phyloP scores from a whole-genome alignment of 2,113 vertebrate genomes.

The Bufo bufo region DNA sequence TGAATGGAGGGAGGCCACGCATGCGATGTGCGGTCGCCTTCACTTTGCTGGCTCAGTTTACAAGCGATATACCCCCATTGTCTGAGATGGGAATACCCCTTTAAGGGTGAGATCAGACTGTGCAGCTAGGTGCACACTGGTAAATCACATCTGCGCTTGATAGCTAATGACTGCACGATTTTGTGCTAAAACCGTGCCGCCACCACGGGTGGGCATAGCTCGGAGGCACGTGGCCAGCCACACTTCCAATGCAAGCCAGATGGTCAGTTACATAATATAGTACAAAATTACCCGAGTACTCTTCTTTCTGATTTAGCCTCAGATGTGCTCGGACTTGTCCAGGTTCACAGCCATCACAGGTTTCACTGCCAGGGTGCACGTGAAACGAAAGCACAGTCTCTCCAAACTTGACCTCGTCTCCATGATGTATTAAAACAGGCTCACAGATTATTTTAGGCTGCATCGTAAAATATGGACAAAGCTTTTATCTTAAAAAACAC shows the following conservation, averaged over 20 bases:
- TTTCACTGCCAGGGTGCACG: conserved; percentile 92
- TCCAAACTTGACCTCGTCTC: conserved; percentile 96
- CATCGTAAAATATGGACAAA: conserved; percentile 55
- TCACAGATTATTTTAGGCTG: conserved; percentile 91
- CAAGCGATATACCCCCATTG: no score
- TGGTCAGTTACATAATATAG: background rate
- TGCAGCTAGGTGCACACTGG: no score
- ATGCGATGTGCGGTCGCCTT: no score
- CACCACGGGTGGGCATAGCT: no score
- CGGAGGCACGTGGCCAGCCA: no score
- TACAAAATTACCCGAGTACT: conserved; percentile 36
- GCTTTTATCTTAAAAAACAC: background rate
- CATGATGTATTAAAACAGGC: conserved; percentile 86
- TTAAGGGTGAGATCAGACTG: no score
- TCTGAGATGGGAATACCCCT: no score
- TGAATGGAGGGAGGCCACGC: no score
- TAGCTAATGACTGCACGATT: no score
- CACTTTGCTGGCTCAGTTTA: no score
- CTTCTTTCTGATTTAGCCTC: conserved; percentile 79
- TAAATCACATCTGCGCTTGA: no score
- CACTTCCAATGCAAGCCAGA: background rate
- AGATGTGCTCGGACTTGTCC: conserved; percentile 97
- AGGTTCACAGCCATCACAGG: conserved; percentile 96
- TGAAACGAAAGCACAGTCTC: conserved; percentile 97
- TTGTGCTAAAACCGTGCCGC: no score